Evolutionary conservation across 2,797 vertebrate species (phyloP).

Genomic region (Clarias pachynema): DNA sequence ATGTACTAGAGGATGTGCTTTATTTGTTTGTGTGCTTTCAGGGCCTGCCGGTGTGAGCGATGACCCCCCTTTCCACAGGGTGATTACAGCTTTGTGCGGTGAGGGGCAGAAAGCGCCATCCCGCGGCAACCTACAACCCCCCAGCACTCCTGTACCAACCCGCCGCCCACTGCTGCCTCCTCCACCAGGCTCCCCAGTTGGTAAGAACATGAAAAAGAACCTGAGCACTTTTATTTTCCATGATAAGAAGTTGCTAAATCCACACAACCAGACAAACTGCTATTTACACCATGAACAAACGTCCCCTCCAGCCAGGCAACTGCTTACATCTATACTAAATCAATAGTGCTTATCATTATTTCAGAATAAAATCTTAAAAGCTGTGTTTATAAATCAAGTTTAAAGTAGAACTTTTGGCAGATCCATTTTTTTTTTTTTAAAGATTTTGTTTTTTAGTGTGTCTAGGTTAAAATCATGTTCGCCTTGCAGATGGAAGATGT

Average conservation of each 20-base stretch:
- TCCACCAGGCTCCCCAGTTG: constrained; percentile 78
- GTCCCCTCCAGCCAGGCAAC: constrained; percentile 3
- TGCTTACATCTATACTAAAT: constrained; percentile 22
- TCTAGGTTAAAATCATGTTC: background rate
- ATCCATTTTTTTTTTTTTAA: background rate
- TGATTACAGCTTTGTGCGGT: constrained; percentile 70
- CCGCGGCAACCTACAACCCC: constrained; percentile 73
- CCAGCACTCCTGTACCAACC: constrained; percentile 75
- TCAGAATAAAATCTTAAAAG: background rate
- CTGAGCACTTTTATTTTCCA: constrained; percentile 1
- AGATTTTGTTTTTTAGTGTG: background rate
- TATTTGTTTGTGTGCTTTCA: constrained; percentile 61
- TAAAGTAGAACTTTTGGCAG: background rate
- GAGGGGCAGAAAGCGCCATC: constrained; percentile 68
- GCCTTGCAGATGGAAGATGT: background rate
- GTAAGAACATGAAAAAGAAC: constrained; percentile 38
- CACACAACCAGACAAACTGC: background rate
- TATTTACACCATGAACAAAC: background rate
- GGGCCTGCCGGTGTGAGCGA: constrained; percentile 83
- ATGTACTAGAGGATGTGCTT: background rate
- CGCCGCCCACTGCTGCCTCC: constrained; percentile 88
- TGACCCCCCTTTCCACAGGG: constrained; percentile 81
- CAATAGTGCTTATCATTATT: constrained; percentile 26
- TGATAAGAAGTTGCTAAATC: background rate
- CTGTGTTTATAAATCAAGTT: background rate